These are phyloP conservation scores for Oscheius onirici DNA, from an alignment of 2,888 invertebrate genomes.

Conservation along the genomic window DNA sequence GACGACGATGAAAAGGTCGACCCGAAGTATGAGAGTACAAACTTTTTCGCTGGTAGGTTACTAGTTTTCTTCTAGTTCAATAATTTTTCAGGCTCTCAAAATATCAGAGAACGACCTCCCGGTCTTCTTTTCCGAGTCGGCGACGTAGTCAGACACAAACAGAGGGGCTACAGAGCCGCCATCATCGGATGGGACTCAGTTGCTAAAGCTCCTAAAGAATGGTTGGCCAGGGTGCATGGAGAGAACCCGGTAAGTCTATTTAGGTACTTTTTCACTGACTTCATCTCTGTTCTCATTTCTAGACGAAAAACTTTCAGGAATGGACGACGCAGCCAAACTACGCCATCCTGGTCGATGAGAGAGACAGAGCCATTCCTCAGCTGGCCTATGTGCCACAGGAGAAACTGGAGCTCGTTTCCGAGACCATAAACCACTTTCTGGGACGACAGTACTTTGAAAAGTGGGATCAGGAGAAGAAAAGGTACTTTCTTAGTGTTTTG, in stretches of 20 bases:
- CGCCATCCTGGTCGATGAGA: slow-evolving; percentile 75
- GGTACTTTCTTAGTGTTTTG: background rate
- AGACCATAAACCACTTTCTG: background rate
- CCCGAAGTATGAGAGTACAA: background rate
- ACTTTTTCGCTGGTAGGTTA: background rate
- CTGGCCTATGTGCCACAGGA: slow-evolving; percentile 73
- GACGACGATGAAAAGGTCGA: slow-evolving; percentile 9
- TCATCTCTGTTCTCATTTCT: background rate
- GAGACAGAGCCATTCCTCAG: slow-evolving; percentile 73
- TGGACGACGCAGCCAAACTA: slow-evolving; percentile 74
- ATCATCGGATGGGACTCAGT: slow-evolving; percentile 76
- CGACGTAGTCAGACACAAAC: slow-evolving; percentile 75
- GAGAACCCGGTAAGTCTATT: slow-evolving; percentile 59
- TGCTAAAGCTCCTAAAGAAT: slow-evolving; percentile 75
- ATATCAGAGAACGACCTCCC: slow-evolving; percentile 67
- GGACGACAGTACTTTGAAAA: slow-evolving; percentile 47
- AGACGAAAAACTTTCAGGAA: slow-evolving; percentile 34
- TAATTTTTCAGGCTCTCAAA: slow-evolving; percentile 2
- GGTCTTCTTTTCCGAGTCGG: slow-evolving; percentile 75
- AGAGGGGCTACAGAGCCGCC: slow-evolving; percentile 75
- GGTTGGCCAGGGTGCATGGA: slow-evolving; percentile 73
- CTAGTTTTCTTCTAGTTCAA: background rate
- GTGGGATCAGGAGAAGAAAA: slow-evolving; percentile 44
- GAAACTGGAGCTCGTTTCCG: background rate
- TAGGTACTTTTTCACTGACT: background rate